phyloP scores from a whole-genome alignment of 1,140 invertebrate species.

The Teleogryllus occipitalis region DNA sequence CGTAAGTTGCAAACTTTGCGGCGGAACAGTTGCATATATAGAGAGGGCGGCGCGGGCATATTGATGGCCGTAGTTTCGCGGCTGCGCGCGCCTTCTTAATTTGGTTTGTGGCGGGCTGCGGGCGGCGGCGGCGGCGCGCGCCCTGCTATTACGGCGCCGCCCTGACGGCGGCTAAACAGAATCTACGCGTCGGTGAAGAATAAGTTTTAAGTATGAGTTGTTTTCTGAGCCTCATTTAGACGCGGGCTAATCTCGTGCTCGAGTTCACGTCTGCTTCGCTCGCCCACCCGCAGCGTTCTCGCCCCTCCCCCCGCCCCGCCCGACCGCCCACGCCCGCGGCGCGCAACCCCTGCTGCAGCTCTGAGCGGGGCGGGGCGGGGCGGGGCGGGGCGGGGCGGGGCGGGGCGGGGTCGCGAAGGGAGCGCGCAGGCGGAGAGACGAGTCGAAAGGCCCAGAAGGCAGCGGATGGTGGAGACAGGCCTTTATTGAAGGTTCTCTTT shows the following conservation, averaged over 20 bases:
- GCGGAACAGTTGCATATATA: background rate
- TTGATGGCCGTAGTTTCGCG: background rate
- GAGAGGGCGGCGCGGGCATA: background rate
- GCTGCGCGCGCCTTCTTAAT: background rate
- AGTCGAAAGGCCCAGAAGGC: too few relatives aligned
- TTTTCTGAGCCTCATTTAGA: background rate
- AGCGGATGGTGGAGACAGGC: too few relatives aligned
- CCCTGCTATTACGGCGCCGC: background rate
- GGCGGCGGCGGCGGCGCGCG: too few relatives aligned
- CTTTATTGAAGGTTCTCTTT: too few relatives aligned
- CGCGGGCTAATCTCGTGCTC: background rate
- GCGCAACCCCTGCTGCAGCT: too few relatives aligned
- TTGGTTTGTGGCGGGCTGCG: background rate
- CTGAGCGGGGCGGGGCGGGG: too few relatives aligned
- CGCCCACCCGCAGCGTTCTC: background rate
- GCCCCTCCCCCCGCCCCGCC: too few relatives aligned
- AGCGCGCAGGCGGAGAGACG: too few relatives aligned
- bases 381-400: too few relatives aligned
- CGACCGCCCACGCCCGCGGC: too few relatives aligned
- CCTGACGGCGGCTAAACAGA: background rate
- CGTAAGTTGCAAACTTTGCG: background rate
- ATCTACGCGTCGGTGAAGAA: constrained; percentile 3
- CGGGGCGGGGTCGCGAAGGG: too few relatives aligned
- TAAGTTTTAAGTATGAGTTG: constrained; percentile 5
- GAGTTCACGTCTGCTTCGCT: background rate